These are phyloP conservation scores for Onychostoma macrolepis DNA, from an alignment of 2,113 vertebrate genomes.

Conservation along the genomic window DNA sequence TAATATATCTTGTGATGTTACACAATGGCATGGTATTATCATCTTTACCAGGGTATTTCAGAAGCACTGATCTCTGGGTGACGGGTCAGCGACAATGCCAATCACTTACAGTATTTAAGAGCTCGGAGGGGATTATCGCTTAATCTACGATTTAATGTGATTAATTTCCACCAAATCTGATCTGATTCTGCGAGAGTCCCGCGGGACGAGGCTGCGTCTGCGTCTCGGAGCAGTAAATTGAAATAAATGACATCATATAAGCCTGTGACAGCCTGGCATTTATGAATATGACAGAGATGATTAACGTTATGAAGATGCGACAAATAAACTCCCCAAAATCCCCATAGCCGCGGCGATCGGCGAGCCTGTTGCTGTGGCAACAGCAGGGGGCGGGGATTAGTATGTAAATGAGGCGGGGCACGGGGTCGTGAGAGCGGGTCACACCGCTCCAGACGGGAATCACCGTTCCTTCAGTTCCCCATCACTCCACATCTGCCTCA, in stretches of 20 bases:
- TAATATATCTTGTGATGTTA: too few relatives aligned
- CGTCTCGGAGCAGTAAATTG: not conserved
- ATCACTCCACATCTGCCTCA: slow-evolving; percentile 7
- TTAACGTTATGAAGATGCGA: slow-evolving; percentile 10
- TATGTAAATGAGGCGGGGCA: slow-evolving; percentile 17
- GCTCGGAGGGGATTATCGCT: slow-evolving; percentile 62
- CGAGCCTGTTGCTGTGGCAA: not conserved
- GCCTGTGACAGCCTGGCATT: slow-evolving; percentile 28
- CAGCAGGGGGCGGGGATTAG: slow-evolving; percentile 16
- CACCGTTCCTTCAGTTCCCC: not conserved
- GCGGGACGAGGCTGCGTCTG: slow-evolving; percentile 3
- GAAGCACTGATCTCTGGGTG: slow-evolving; percentile 37
- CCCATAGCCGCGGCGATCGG: not conserved
- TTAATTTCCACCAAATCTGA: slow-evolving; percentile 62
- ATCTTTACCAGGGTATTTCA: not conserved
- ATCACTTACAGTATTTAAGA: slow-evolving; percentile 70
- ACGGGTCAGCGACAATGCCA: slow-evolving; percentile 61
- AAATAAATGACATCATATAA: slow-evolving; percentile 34
- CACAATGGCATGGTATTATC: not conserved
- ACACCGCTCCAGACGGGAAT: not conserved
- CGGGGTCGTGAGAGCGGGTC: not conserved
- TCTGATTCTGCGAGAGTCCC: slow-evolving; percentile 2
- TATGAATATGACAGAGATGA: slow-evolving; percentile 38
- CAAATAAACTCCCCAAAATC: slow-evolving; percentile 19
- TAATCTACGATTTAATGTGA: slow-evolving; percentile 70